Base-by-base conservation (phyloP, 2,888 invertebrate genomes). In the Rhorus exstirpatorius region DNA sequence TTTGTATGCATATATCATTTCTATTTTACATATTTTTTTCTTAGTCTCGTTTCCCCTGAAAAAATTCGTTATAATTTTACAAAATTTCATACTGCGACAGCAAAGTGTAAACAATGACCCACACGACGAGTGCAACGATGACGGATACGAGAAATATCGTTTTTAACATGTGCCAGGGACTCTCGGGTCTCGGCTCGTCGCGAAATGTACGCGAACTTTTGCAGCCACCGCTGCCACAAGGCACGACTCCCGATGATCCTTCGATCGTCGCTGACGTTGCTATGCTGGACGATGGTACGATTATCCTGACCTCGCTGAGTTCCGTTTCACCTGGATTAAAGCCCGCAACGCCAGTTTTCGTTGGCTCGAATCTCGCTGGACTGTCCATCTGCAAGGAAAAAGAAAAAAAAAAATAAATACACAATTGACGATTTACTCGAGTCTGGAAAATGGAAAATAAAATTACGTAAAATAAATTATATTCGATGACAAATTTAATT, bases 111-210 rank as follows among this genome's bases (percentile, higher is more conserved):
- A 93, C 89, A 72, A 94, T 89, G 41, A 94, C 90, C 94, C 94
- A 94, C 4, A 94, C 67, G 53, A 93, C 84, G 10, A 94, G 90
- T 0, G 93, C 91, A 61, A 92, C 90, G 83, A 94, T 92, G 17
- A 93, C 92, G 12, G 91, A 91, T 41, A 94, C 84, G 72, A 94
- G 92, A 85, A 94, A 93, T 80, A 93, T 90, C 0, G 94, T 94
- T 86, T 94, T 94, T 38, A 93, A 92, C 19, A 87, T 88, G 81
- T 94, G 93, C 94, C 94, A 94, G 0, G 94, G 94, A 80, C 93
- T 94, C 80, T 93, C 94, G 12, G 93, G 84, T 0, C 87, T 76
- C 2, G 86, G 81, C 10, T 88, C 87, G 0, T 49, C 71, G 14
- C 82, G 79, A 35, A 26, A 14, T 60, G 14, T 86, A 21, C 85